A percentile compares a stretch with the other conserved stretches of the same genome.
phyloP scores from a whole-genome alignment of 2,888 invertebrate species.

The Synergus gifuensis region DNA sequence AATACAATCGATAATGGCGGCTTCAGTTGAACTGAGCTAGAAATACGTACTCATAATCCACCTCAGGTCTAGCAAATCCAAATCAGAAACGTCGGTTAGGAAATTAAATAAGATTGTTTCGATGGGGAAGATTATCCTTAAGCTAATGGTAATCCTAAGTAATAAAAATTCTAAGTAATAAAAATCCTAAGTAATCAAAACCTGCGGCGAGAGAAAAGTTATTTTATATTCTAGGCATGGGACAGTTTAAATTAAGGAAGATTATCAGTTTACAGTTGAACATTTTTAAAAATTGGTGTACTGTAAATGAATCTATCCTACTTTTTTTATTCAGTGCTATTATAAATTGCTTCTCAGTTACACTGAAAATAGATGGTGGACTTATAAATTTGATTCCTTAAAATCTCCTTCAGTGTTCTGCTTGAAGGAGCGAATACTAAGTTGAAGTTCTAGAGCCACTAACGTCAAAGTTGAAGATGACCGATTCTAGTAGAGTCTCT shows the following conservation, averaged over 20 bases:
- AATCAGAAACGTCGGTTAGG: not conserved
- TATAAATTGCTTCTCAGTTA: not conserved
- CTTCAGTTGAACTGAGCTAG: not conserved
- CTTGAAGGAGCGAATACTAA: conserved; percentile 22
- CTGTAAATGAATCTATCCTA: too few relatives aligned
- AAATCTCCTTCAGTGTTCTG: not conserved
- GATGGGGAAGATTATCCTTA: not conserved
- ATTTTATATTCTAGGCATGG: not conserved
- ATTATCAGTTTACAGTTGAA: too few relatives aligned
- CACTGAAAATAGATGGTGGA: not conserved
- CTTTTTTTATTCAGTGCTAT: not conserved
- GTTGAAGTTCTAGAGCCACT: not conserved
- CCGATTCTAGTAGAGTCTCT: conserved; percentile 6
- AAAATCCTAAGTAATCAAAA: not conserved
- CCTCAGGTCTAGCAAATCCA: not conserved
- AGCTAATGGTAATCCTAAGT: not conserved
- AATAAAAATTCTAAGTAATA: too few relatives aligned
- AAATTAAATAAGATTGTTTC: not conserved
- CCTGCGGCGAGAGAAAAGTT: not conserved
- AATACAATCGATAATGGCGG: conserved; percentile 14
- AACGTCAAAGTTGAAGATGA: conserved; percentile 34
- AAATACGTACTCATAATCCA: not conserved
- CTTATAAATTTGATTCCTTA: not conserved
- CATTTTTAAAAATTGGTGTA: too few relatives aligned
- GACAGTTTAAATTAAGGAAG: too few relatives aligned